Conservation (phyloP, 2,113 vertebrate species). For the Poecile atricapillus region DNA sequence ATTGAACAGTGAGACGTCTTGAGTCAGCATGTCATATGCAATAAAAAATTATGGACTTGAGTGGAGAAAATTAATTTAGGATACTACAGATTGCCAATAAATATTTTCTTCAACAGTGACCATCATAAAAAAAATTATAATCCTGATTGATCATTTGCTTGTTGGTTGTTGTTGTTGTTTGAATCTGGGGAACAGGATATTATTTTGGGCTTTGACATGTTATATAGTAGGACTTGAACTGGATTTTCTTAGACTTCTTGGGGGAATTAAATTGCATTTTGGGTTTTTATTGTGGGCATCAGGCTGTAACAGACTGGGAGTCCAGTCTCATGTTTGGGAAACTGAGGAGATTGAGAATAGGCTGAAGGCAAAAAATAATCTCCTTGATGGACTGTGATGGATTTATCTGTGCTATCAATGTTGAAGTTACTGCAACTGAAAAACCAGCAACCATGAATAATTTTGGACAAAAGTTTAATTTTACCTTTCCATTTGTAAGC, state of each 20-base stretch:
- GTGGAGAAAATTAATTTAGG: neutral
- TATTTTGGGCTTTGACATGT: neutral
- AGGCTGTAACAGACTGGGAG: neutral
- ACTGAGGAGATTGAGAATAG: neutral
- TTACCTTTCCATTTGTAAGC: neutral
- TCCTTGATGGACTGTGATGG: neutral
- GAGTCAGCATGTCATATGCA: neutral
- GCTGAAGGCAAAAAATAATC: neutral
- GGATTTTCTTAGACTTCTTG: neutral
- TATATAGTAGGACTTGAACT: neutral
- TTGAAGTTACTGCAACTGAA: neutral
- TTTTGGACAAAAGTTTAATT: neutral
- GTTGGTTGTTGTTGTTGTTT: neutral
- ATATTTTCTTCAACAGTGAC: neutral
- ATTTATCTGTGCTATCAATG: neutral
- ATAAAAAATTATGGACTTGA: neutral
- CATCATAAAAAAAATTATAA: rapidly evolving
- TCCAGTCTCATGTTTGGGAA: neutral
- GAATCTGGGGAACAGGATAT: neutral
- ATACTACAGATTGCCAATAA: neutral
- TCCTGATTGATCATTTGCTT: neutral
- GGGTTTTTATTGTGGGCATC: neutral
- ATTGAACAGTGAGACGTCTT: neutral
- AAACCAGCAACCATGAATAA: neutral
- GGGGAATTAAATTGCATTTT: neutral